Evolutionary conservation across 2,113 vertebrate genomes (phyloP).

Genomic region (Microtus ochrogaster): DNA sequence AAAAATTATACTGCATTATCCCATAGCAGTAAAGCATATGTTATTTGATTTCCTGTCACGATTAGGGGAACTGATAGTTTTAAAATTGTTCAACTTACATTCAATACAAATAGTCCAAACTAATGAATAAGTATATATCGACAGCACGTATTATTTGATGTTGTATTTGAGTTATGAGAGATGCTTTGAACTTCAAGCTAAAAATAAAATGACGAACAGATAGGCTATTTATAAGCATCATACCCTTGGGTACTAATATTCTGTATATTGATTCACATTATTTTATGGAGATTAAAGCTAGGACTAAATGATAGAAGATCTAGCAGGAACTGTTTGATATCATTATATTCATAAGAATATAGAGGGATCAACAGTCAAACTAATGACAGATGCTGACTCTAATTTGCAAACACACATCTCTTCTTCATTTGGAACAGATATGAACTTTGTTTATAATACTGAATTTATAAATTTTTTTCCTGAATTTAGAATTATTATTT

Average conservation of each 20-base stretch:
- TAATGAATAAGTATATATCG: slow-evolving; percentile 80
- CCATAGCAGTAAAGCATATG: slow-evolving; percentile 77
- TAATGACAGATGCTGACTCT: slow-evolving; percentile 29
- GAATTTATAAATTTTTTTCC: slow-evolving; percentile 38
- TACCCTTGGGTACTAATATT: slow-evolving; percentile 57
- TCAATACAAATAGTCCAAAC: slow-evolving; percentile 73
- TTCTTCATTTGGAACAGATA: slow-evolving; percentile 44
- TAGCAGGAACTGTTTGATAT: slow-evolving; percentile 53
- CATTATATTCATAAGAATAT: neutral
- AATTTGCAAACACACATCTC: slow-evolving; percentile 50
- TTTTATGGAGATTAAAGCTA: slow-evolving; percentile 49
- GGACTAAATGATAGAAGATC: slow-evolving; percentile 54
- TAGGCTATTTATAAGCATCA: slow-evolving; percentile 55
- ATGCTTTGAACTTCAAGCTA: slow-evolving; percentile 58
- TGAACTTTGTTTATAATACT: slow-evolving; percentile 10
- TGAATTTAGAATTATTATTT: neutral
- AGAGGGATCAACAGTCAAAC: slow-evolving; percentile 26
- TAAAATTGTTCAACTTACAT: slow-evolving; percentile 81
- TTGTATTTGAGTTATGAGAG: slow-evolving; percentile 60
- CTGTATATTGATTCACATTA: slow-evolving; percentile 70
- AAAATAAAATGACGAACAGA: slow-evolving; percentile 64
- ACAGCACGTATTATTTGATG: slow-evolving; percentile 72
- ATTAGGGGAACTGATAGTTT: slow-evolving; percentile 79
- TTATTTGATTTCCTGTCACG: slow-evolving; percentile 81
- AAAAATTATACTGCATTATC: slow-evolving; percentile 77